These are phyloP conservation scores for Leptura quadrifasciata DNA, from an alignment of 2,888 invertebrate species.

Conservation along the genomic window DNA sequence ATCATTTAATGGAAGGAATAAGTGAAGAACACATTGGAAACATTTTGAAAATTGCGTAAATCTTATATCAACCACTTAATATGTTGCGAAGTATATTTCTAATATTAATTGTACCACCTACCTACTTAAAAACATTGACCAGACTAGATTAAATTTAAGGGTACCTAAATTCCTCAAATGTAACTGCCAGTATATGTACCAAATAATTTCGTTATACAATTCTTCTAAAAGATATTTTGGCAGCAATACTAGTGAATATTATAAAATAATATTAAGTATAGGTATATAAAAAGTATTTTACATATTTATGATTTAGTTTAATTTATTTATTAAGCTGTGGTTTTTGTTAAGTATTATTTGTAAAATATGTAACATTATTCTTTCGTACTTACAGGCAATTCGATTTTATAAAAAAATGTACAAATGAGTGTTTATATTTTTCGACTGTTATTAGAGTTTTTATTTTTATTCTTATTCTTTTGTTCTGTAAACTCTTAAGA, in stretches of 20 bases:
- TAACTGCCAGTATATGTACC: neutral
- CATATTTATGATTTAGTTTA: constrained; percentile 36
- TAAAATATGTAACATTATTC: constrained; percentile 30
- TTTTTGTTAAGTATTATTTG: constrained; percentile 39
- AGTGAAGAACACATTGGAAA: too few relatives aligned
- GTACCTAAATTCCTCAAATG: neutral
- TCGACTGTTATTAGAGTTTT: constrained; percentile 11
- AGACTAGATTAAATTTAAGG: neutral
- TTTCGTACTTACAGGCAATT: constrained; percentile 33
- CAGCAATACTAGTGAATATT: constrained; percentile 10
- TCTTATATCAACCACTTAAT: too few relatives aligned
- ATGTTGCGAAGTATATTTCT: too few relatives aligned
- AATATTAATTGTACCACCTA: neutral
- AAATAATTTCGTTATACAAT: constrained; percentile 6
- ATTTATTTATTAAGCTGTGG: constrained; percentile 38
- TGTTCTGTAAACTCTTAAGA: constrained; percentile 21
- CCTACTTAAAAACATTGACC: neutral
- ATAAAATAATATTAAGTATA: neutral
- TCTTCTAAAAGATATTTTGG: constrained; percentile 3
- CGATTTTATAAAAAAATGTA: constrained; percentile 24
- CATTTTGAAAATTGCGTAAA: too few relatives aligned
- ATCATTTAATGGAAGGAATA: too few relatives aligned
- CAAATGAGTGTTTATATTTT: constrained; percentile 23
- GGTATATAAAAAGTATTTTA: constrained; percentile 31
- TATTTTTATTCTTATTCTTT: neutral